phyloP scores from a whole-genome alignment of 2,113 vertebrate species.

The Esox niger region DNA sequence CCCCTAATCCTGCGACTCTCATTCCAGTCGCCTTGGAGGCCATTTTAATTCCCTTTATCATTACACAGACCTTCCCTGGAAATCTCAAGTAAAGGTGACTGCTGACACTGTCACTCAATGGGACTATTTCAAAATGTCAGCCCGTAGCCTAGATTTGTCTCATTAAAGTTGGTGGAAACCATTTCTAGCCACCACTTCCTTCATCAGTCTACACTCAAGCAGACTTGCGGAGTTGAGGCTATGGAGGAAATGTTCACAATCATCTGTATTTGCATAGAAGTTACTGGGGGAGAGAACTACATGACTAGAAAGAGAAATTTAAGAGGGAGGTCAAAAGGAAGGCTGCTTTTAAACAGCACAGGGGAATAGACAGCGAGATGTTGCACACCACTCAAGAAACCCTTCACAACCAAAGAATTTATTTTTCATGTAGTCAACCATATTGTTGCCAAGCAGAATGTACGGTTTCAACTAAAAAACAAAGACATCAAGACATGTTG shows the following conservation, averaged over 20 bases:
- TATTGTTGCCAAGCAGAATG: constrained; percentile 37
- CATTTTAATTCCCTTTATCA: constrained; percentile 73
- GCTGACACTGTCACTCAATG: constrained; percentile 73
- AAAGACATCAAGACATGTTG: constrained; percentile 47
- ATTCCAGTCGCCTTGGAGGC: constrained; percentile 49
- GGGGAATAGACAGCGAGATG: constrained; percentile 27
- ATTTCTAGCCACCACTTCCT: constrained; percentile 54
- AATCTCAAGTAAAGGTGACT: constrained; percentile 65
- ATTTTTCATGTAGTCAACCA: constrained; percentile 29
- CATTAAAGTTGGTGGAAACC: constrained; percentile 69
- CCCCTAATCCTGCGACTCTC: constrained; percentile 58
- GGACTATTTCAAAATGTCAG: constrained; percentile 77
- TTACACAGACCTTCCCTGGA: constrained; percentile 60
- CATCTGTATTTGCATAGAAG: constrained; percentile 53
- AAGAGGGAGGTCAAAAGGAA: constrained; percentile 30
- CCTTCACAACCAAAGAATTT: constrained; percentile 28
- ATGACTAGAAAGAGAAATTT: constrained; percentile 45
- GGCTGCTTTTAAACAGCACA: background rate
- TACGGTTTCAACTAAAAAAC: constrained; percentile 23
- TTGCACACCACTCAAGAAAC: constrained; percentile 20
- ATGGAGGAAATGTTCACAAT: constrained; percentile 53
- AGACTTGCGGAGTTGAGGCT: constrained; percentile 41
- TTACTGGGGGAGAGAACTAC: constrained; percentile 28
- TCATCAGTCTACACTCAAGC: constrained; percentile 56
- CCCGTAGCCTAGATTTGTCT: constrained; percentile 68